Percentiles rank a stretch among this genome's conserved stretches.
phyloP scores from a whole-genome alignment of 2,113 vertebrate species.

The Corythornis cristatus region DNA sequence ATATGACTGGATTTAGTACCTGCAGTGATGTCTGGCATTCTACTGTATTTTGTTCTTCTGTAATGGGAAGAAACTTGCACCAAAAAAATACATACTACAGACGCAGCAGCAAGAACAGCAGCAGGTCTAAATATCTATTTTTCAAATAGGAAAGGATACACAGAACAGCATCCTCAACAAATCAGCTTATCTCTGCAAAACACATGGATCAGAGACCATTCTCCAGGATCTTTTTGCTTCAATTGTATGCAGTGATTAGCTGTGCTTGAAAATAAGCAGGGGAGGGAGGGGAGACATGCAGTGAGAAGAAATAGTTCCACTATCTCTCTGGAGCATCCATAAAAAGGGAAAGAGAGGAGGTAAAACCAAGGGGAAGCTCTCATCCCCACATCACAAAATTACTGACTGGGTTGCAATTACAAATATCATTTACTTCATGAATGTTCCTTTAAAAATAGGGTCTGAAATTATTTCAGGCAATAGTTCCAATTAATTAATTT shows the following conservation, averaged over 20 bases:
- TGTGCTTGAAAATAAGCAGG: constrained; percentile 4
- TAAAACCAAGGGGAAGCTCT: not conserved
- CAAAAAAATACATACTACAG: not conserved
- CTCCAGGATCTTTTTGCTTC: not conserved
- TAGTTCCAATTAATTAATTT: not conserved
- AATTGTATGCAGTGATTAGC: not conserved
- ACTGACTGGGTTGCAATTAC: not conserved
- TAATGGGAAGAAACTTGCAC: not conserved
- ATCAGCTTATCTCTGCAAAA: not conserved
- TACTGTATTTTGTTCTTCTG: not conserved
- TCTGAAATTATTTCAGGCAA: not conserved
- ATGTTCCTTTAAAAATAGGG: not conserved
- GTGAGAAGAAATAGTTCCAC: not conserved
- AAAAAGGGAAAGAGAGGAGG: not conserved
- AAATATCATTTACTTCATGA: not conserved
- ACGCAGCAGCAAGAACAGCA: not conserved
- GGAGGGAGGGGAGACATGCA: not conserved
- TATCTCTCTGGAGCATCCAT: not conserved
- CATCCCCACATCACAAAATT: not conserved
- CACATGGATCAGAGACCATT: not conserved
- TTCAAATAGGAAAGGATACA: not conserved
- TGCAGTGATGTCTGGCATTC: not conserved
- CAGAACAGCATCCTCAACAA: not conserved
- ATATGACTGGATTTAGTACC: not conserved
- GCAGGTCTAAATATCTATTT: not conserved